A percentile compares a stretch with the other conserved stretches of the same genome.
Evolutionary conservation across 2,888 invertebrate genomes (phyloP).

Genomic region (Caenorhabditis zanzibari): DNA sequence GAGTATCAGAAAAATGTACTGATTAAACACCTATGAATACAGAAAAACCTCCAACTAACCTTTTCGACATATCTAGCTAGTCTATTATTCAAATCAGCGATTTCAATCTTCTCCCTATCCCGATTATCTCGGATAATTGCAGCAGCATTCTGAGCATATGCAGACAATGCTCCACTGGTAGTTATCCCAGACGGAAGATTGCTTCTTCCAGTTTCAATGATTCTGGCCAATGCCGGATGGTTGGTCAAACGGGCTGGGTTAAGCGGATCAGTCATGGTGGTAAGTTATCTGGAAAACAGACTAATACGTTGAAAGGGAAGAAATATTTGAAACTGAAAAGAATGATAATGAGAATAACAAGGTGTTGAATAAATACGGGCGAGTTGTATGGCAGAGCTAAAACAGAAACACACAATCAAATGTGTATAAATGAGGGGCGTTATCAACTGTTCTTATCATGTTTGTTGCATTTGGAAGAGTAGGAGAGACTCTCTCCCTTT

Average conservation of each 20-base stretch:
- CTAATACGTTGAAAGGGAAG: not conserved
- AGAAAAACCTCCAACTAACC: slow-evolving; percentile 4
- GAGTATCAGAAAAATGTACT: no score
- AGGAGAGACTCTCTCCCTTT: not conserved
- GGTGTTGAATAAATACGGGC: not conserved
- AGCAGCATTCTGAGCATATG: slow-evolving; percentile 55
- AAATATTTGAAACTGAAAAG: not conserved
- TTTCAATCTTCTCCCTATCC: slow-evolving; percentile 54
- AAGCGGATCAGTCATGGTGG: slow-evolving; percentile 24
- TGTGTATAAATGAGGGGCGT: slow-evolving; percentile 21
- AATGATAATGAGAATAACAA: not conserved
- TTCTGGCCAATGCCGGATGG: slow-evolving; percentile 39
- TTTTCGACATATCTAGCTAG: slow-evolving; percentile 61
- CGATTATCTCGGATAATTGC: slow-evolving; percentile 55
- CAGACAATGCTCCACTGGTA: slow-evolving; percentile 40
- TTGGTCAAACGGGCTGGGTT: slow-evolving; percentile 32
- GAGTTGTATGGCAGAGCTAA: not conserved
- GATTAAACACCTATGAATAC: no score
- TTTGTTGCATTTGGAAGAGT: slow-evolving; percentile 2
- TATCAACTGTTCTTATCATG: slow-evolving; percentile 35
- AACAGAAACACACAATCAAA: slow-evolving; percentile 12
- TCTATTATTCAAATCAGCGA: slow-evolving; percentile 58
- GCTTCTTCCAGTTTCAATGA: slow-evolving; percentile 48
- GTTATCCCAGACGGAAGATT: slow-evolving; percentile 50
- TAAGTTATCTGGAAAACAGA: slow-evolving; percentile 3